Evolutionary conservation across 2,888 invertebrate genomes (phyloP).

Genomic region (Corbicula japonica): DNA sequence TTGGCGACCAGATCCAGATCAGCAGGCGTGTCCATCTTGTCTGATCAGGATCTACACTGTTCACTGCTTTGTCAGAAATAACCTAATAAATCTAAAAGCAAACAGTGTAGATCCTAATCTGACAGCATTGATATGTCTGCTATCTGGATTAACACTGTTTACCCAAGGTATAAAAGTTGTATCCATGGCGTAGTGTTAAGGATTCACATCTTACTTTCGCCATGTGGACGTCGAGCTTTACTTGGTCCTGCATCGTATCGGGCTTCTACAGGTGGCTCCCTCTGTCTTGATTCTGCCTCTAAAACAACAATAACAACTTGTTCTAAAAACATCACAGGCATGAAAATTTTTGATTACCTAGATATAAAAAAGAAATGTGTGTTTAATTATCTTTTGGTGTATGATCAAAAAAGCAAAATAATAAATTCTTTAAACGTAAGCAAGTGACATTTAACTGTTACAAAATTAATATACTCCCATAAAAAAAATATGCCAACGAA

Average conservation of each 20-base stretch:
- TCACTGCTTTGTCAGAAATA: not conserved
- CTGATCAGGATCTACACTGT: not conserved
- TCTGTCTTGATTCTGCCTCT: conserved; percentile 20
- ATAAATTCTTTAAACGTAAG: too few relatives aligned
- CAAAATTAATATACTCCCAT: too few relatives aligned
- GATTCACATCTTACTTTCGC: conserved; percentile 24
- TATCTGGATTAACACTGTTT: not conserved
- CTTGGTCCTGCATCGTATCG: not conserved
- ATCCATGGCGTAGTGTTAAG: not conserved
- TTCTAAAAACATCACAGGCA: too few relatives aligned
- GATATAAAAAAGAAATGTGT: too few relatives aligned
- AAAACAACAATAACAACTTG: not conserved
- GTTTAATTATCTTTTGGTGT: too few relatives aligned
- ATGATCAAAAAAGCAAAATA: too few relatives aligned
- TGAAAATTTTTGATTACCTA: too few relatives aligned
- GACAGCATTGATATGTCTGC: not conserved
- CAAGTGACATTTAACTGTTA: too few relatives aligned
- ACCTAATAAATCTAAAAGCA: not conserved
- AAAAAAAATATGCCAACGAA: too few relatives aligned
- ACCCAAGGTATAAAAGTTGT: not conserved
- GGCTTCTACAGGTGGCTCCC: conserved; percentile 2
- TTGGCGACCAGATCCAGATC: too few relatives aligned
- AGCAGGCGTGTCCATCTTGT: too few relatives aligned
- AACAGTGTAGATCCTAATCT: conserved; percentile 12
- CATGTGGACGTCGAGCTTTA: not conserved